phyloP scores from a whole-genome alignment of 2,113 vertebrate genomes.

The Hucho hucho region DNA sequence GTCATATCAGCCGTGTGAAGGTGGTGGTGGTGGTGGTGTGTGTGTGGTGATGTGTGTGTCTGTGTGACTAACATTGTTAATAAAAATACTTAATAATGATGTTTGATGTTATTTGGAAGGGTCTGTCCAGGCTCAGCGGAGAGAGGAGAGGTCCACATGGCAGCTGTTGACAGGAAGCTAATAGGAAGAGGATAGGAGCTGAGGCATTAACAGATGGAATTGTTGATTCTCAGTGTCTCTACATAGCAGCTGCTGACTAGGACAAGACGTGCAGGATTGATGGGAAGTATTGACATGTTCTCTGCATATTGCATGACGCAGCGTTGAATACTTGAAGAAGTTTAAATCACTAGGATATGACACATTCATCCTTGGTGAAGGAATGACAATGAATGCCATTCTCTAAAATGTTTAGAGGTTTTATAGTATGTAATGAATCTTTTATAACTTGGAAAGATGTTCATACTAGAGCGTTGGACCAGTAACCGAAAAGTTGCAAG shows the following conservation, averaged over 20 bases:
- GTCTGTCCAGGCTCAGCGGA: too few relatives aligned
- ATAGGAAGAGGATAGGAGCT: conserved; percentile 30
- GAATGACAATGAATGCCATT: neutral
- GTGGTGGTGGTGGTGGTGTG: neutral
- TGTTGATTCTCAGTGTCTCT: conserved; percentile 62
- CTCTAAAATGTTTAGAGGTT: neutral
- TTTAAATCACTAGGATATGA: conserved; percentile 54
- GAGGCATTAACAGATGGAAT: conserved; percentile 32
- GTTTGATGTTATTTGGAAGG: conserved; percentile 69
- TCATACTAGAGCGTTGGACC: too few relatives aligned
- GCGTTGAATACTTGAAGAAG: conserved; percentile 52
- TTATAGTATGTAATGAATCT: neutral
- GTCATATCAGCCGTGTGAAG: conserved; percentile 51
- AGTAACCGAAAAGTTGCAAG: too few relatives aligned
- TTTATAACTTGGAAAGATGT: neutral
- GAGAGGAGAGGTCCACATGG: conserved; percentile 52
- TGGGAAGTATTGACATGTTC: conserved; percentile 69
- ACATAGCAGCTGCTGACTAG: conserved; percentile 72
- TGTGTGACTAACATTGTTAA: conserved; percentile 55
- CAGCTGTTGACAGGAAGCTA: conserved; percentile 46
- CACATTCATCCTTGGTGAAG: conserved; percentile 64
- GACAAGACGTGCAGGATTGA: conserved; percentile 70
- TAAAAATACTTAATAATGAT: conserved; percentile 69
- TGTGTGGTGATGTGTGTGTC: conserved; percentile 23
- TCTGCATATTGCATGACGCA: conserved; percentile 10